Conservation (phyloP, 2,113 vertebrate genomes). For the Laterallus jamaicensis region DNA sequence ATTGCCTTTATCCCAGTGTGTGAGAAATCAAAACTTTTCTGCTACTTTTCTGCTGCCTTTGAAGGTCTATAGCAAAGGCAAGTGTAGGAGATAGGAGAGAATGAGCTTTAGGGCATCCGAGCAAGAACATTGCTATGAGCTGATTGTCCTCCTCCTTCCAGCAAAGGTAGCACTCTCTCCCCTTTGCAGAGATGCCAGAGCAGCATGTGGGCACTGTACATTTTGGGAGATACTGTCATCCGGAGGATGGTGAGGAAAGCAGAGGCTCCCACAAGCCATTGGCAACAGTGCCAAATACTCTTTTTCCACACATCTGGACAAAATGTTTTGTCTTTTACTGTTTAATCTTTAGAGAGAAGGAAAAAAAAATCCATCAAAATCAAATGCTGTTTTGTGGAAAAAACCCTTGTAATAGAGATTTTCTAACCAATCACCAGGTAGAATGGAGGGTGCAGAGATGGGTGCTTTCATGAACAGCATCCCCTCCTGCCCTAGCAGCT, state of each 20-base stretch:
- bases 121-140: background rate
- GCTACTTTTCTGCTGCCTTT: background rate
- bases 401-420: background rate
- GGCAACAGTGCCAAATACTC: background rate
- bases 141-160: background rate
- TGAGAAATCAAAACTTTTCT: background rate
- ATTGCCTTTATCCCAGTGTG: constrained; percentile 1
- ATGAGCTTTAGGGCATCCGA: background rate
- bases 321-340: background rate
- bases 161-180: background rate
- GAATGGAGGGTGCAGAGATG: background rate
- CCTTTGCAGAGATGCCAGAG: background rate
- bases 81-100: background rate
- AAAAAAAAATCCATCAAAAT: background rate
- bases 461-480: accelerated
- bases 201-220: background rate
- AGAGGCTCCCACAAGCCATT: background rate
- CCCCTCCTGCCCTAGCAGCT: background rate
- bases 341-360: background rate
- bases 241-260: background rate
- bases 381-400: background rate
- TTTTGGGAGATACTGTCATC: background rate
- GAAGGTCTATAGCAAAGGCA: background rate
- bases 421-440: background rate
- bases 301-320: constrained; percentile 20